Evolutionary conservation across 2,113 vertebrate species (phyloP).

Genomic region (Deroptyus accipitrinus): DNA sequence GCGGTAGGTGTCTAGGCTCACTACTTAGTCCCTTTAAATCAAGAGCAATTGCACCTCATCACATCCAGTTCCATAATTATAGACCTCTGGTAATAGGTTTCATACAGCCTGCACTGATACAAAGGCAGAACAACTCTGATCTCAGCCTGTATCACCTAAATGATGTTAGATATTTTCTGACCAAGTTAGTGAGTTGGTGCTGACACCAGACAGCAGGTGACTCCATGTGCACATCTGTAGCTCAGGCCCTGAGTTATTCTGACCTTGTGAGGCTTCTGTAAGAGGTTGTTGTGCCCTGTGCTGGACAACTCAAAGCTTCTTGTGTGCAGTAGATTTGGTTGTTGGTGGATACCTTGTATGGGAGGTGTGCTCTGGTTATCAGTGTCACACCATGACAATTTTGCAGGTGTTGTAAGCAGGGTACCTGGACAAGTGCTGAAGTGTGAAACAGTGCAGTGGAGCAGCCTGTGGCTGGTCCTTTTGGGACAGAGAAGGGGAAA

Average conservation of each 20-base stretch:
- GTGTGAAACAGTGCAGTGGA: background rate
- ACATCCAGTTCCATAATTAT: background rate
- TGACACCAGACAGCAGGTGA: background rate
- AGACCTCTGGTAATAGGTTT: background rate
- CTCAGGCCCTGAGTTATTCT: background rate
- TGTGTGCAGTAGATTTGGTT: background rate
- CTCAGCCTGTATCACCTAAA: background rate
- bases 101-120: fast-evolving
- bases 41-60: background rate
- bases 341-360: too few species aligned
- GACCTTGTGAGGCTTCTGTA: background rate
- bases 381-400: too few species aligned
- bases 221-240: fast-evolving
- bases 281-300: background rate
- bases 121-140: background rate
- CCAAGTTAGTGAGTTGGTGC: background rate
- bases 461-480: background rate
- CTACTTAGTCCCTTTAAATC: background rate
- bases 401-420: background rate
- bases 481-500: background rate
- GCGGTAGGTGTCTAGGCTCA: background rate
- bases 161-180: background rate
- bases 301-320: background rate
- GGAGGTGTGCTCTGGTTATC: fast-evolving
- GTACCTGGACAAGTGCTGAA: background rate